Evolutionary conservation across 2,888 invertebrate genomes (phyloP).

Genomic region (Lasioglossum marginatum): DNA sequence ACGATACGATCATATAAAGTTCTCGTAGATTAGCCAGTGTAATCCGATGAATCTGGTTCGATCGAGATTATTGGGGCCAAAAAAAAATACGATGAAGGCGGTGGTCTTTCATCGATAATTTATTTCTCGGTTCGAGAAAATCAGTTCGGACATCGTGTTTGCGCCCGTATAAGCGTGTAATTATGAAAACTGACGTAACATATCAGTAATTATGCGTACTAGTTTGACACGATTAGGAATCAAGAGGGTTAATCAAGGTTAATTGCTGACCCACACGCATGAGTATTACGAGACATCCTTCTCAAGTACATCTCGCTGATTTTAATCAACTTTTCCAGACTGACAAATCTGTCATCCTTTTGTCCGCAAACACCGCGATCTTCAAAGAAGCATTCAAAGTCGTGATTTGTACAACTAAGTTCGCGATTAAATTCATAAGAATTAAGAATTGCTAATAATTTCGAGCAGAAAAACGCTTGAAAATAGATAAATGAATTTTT

Average conservation of each 20-base stretch:
- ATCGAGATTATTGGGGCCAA: conserved; percentile 20
- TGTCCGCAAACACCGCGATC: neutral
- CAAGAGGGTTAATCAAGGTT: conserved; percentile 66
- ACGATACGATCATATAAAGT: conserved; percentile 21
- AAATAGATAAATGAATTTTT: too few species aligned
- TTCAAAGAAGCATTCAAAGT: neutral
- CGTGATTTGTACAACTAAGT: neutral
- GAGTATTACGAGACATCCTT: conserved; percentile 41
- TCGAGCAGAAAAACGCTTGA: neutral
- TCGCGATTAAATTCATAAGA: neutral
- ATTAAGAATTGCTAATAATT: neutral
- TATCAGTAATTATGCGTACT: conserved; percentile 48
- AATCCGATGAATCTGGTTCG: conserved; percentile 31
- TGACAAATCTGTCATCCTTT: conserved; percentile 12
- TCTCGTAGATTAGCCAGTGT: conserved; percentile 28
- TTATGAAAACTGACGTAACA: conserved; percentile 33
- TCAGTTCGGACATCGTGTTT: neutral
- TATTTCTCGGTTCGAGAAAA: neutral
- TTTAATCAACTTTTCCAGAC: conserved; percentile 35
- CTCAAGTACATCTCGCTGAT: conserved; percentile 42
- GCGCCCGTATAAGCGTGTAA: neutral
- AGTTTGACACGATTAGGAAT: conserved; percentile 57
- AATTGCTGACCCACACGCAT: conserved; percentile 62
- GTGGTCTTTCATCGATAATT: neutral
- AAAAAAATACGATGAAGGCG: neutral